These are phyloP conservation scores for Phalera bucephala DNA, from an alignment of 2,888 invertebrate genomes.

Conservation along the genomic window DNA sequence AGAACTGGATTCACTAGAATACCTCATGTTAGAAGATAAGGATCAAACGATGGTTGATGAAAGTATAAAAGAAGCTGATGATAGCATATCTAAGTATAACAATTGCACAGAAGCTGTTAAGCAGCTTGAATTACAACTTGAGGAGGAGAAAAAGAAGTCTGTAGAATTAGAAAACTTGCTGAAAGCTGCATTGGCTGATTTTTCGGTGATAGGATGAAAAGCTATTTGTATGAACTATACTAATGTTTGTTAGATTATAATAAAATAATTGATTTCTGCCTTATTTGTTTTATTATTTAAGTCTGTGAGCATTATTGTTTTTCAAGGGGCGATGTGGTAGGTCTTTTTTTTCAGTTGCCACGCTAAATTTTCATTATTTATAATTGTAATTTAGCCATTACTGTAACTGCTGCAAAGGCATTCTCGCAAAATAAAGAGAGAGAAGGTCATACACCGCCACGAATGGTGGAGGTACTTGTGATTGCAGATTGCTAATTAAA, in stretches of 20 bases:
- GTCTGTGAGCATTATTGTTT: too few species aligned
- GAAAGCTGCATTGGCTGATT: slow-evolving; percentile 64
- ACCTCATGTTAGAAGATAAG: slow-evolving; percentile 68
- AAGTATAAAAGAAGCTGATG: slow-evolving; percentile 55
- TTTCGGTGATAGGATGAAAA: slow-evolving; percentile 19
- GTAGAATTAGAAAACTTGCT: slow-evolving; percentile 74
- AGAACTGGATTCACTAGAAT: slow-evolving; percentile 58
- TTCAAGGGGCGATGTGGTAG: too few species aligned
- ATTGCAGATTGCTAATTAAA: too few species aligned
- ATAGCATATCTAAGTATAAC: slow-evolving; percentile 55
- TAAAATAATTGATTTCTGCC: slow-evolving; percentile 25
- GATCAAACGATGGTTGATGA: slow-evolving; percentile 63
- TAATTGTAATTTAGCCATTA: too few species aligned
- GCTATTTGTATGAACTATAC: slow-evolving; percentile 29
- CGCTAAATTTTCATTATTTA: too few species aligned
- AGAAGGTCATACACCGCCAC: too few species aligned
- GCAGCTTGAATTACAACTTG: slow-evolving; percentile 73
- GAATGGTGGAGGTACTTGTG: too few species aligned
- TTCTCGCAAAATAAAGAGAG: too few species aligned
- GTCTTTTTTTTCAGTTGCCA: too few species aligned
- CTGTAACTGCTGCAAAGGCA: too few species aligned
- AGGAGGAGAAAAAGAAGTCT: slow-evolving; percentile 69
- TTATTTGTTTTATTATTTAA: slow-evolving; percentile 3
- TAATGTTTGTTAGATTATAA: slow-evolving; percentile 33
- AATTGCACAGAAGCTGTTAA: slow-evolving; percentile 62